Percentiles rank a stretch among this genome's conserved stretches.
Conservation (phyloP, 2,113 vertebrate species). For the Notechis scutatus region DNA sequence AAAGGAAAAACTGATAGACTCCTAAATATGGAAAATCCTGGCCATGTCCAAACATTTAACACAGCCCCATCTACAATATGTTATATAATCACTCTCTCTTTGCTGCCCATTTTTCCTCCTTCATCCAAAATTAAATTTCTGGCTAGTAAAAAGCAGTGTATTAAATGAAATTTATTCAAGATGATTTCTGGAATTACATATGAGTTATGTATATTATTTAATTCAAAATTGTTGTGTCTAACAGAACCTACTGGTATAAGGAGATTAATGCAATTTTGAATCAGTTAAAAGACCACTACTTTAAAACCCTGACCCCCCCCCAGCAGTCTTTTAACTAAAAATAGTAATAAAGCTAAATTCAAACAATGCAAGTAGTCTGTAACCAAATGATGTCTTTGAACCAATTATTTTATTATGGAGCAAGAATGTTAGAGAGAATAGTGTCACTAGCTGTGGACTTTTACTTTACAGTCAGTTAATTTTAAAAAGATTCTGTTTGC, state of each 20-base stretch:
- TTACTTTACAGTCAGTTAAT: neutral
- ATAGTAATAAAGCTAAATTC: conserved; percentile 30
- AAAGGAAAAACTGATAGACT: neutral
- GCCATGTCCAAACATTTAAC: neutral
- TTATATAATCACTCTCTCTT: neutral
- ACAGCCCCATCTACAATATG: neutral
- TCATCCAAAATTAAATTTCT: neutral
- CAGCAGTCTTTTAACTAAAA: neutral
- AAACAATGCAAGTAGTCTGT: conserved; percentile 38
- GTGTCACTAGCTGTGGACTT: conserved; percentile 36
- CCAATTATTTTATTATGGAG: conserved; percentile 28
- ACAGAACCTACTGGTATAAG: neutral
- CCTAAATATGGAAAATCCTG: neutral
- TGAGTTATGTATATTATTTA: neutral
- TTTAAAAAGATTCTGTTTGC: conserved; percentile 18
- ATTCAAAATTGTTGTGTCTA: neutral
- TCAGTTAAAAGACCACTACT: neutral
- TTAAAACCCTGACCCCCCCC: neutral
- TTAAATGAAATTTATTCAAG: neutral
- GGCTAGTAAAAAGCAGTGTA: neutral
- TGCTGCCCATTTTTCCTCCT: neutral
- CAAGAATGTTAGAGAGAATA: conserved; percentile 56
- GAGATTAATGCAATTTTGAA: neutral
- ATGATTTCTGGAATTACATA: neutral
- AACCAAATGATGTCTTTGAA: conserved; percentile 54